Percentiles rank a stretch among this genome's conserved stretches.
Evolutionary conservation across 2,113 vertebrate species (phyloP).

Genomic region (Camelus dromedarius): DNA sequence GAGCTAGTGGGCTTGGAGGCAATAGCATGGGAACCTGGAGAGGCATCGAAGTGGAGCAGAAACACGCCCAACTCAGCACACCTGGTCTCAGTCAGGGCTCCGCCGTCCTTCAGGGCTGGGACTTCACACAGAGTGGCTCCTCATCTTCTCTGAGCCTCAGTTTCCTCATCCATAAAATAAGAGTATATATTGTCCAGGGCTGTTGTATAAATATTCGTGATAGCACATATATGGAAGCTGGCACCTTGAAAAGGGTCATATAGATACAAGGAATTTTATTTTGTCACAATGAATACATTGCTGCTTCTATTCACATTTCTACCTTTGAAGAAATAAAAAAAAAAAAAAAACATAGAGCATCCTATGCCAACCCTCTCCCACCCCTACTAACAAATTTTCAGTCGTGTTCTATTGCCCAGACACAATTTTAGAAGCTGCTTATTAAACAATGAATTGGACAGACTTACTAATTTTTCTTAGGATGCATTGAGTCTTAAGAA

Average conservation of each 20-base stretch:
- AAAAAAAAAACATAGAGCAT: background rate
- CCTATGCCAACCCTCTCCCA: too few relatives aligned
- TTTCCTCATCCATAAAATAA: background rate
- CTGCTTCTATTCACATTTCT: background rate
- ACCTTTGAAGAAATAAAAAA: background rate
- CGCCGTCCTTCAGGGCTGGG: background rate
- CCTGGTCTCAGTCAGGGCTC: background rate
- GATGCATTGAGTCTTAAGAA: background rate
- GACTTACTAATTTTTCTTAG: background rate
- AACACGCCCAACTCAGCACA: accelerated
- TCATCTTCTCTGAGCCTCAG: background rate
- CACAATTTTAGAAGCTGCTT: background rate
- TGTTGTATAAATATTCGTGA: background rate
- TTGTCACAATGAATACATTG: background rate
- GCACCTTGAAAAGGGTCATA: background rate
- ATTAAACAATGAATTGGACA: background rate
- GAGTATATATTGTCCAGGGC: background rate
- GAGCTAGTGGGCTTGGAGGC: background rate
- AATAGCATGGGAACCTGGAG: accelerated
- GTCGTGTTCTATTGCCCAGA: background rate
- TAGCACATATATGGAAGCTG: background rate
- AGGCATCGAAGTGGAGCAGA: background rate
- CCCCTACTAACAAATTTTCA: background rate
- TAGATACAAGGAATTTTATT: background rate
- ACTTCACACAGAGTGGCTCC: background rate